A percentile compares a stretch with the other conserved stretches of the same genome.
These are phyloP conservation scores for Phylloscopus collybita DNA, from an alignment of 2,797 vertebrate species.

Conservation along the genomic window DNA sequence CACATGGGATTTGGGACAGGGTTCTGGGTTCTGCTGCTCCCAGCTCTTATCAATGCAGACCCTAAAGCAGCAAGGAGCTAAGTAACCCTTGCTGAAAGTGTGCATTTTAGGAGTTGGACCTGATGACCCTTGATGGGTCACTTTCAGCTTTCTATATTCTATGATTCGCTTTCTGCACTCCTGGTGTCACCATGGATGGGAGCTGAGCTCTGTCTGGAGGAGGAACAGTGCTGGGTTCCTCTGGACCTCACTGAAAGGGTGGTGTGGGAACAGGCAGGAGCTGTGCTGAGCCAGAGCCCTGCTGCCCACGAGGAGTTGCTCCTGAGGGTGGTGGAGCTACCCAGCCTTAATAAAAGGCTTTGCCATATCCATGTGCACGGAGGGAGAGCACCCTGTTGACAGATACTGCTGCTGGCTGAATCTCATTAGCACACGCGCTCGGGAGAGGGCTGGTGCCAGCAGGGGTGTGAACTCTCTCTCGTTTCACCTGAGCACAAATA, in stretches of 20 bases:
- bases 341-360: slow-evolving; percentile 8
- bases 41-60: neutral
- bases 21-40: neutral
- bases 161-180: neutral
- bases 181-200: neutral
- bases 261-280: neutral
- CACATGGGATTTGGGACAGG: neutral
- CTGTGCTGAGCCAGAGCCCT: neutral
- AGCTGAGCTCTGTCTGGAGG: neutral
- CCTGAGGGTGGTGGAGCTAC: neutral
- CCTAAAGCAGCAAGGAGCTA: neutral
- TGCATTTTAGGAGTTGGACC: neutral
- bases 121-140: neutral
- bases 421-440: neutral
- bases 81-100: neutral
- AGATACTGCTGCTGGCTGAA: slow-evolving; percentile 38
- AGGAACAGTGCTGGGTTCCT: neutral
- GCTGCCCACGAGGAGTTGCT: neutral
- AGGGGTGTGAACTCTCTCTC: slow-evolving; percentile 45
- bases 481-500: slow-evolving; percentile 26
- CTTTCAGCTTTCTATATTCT: neutral
- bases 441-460: neutral
- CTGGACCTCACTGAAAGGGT: neutral
- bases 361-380: neutral
- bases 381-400: neutral